Percentiles rank a stretch among this genome's conserved stretches.
phyloP scores from a whole-genome alignment of 2,113 vertebrate genomes.

The Callocephalon fimbriatum region DNA sequence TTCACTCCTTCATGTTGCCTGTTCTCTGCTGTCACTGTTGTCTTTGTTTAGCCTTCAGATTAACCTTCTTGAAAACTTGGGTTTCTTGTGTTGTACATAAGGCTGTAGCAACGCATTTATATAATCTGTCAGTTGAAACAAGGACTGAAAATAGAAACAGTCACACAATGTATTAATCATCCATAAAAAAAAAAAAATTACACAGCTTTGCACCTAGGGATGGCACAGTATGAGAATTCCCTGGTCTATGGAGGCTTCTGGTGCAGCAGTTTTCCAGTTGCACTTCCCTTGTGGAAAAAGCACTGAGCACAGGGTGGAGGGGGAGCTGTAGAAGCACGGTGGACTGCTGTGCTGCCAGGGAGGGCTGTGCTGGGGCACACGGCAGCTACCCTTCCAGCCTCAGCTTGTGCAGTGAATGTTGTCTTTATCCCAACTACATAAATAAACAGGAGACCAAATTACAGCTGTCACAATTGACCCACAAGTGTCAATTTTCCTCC shows the following conservation, averaged over 20 bases:
- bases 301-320: fast-evolving
- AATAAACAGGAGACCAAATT: not conserved
- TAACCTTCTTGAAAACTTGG: not conserved
- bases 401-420: not conserved
- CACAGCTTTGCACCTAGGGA: not conserved
- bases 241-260: not conserved
- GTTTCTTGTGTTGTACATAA: not conserved
- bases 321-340: not conserved
- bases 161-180: not conserved
- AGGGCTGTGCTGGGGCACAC: not conserved
- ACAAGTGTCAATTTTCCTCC: not conserved
- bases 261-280: not conserved
- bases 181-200: not conserved
- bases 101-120: not conserved
- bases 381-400: not conserved
- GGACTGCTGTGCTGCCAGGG: not conserved
- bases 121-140: not conserved
- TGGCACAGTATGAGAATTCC: not conserved
- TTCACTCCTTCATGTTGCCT: not conserved
- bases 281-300: not conserved
- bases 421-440: not conserved
- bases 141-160: not conserved
- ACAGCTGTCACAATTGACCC: not conserved
- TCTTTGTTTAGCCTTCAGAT: not conserved
- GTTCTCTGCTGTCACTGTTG: not conserved